Percentiles rank a stretch among this genome's conserved stretches.
These are phyloP conservation scores for Crotalus tigris DNA, from an alignment of 2,113 vertebrate species.

Conservation along the genomic window DNA sequence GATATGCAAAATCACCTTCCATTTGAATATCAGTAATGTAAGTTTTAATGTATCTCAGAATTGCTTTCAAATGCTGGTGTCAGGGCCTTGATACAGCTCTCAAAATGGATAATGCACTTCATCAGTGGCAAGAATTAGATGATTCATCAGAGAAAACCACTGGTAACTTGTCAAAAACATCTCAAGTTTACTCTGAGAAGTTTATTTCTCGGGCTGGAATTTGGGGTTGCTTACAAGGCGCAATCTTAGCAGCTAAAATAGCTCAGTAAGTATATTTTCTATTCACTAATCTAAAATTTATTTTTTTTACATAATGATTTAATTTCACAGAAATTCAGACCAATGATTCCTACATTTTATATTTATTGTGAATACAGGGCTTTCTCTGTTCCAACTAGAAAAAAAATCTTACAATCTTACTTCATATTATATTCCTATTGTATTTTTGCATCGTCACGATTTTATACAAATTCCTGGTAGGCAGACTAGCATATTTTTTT, in stretches of 20 bases:
- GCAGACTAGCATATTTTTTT: not conserved
- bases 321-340: constrained; percentile 15
- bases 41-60: constrained; percentile 68
- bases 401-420: not conserved
- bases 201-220: constrained; percentile 80
- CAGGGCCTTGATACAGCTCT: constrained; percentile 86
- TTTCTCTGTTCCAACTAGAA: not conserved
- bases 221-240: constrained; percentile 92
- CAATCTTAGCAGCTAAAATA: constrained; percentile 86
- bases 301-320: not conserved
- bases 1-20: constrained; percentile 45
- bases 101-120: constrained; percentile 70
- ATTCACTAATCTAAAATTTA: not conserved
- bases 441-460: not conserved
- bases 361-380: not conserved
- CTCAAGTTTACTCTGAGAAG: constrained; percentile 71
- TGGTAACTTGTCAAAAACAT: constrained; percentile 25
- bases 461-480: not conserved
- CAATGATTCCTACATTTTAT: not conserved
- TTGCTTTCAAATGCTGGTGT: constrained; percentile 84
- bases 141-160: constrained; percentile 41
- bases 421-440: not conserved
- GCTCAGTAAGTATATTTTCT: constrained; percentile 81
- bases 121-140: constrained; percentile 80
- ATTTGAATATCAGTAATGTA: constrained; percentile 37